Conservation (phyloP, 2,888 invertebrate species). For the Lasioglossum lativentre region DNA sequence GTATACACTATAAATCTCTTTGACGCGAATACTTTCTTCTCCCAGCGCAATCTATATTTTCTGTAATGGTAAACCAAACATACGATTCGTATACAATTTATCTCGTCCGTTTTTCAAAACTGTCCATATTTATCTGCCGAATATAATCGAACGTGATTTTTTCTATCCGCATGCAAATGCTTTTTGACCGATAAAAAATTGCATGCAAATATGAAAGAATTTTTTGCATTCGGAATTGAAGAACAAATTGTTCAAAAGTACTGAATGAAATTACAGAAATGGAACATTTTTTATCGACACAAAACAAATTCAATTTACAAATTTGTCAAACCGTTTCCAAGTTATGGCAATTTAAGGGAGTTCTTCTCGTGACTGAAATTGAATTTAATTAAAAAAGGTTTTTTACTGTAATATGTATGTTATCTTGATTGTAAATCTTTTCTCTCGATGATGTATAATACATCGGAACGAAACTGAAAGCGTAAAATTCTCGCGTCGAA, state of each 20-base stretch:
- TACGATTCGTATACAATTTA: not conserved
- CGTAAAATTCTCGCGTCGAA: constrained; percentile 13
- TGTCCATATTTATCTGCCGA: not conserved
- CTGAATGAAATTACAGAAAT: too few relatives aligned
- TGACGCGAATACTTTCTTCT: too few relatives aligned
- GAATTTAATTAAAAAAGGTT: not conserved
- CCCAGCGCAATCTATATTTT: too few relatives aligned
- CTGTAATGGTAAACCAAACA: not conserved
- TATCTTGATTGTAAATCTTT: not conserved
- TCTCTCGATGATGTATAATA: not conserved
- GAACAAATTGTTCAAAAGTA: too few relatives aligned
- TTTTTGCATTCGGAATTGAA: too few relatives aligned
- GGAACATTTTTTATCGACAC: too few relatives aligned
- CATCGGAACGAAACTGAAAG: constrained; percentile 41
- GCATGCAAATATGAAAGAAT: not conserved
- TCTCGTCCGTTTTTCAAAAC: not conserved
- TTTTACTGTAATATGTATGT: not conserved
- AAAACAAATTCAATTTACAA: too few relatives aligned
- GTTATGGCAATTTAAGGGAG: not conserved
- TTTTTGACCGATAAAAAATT: not conserved
- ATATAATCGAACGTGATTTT: not conserved
- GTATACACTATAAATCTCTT: not conserved
- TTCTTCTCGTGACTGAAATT: not conserved
- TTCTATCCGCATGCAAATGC: not conserved
- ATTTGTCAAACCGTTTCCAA: not conserved